Evolutionary conservation across 1,140 invertebrate genomes (phyloP), one percentile per base, ranked within the genome.

Genomic region (Drosophila oshimai): DNA sequence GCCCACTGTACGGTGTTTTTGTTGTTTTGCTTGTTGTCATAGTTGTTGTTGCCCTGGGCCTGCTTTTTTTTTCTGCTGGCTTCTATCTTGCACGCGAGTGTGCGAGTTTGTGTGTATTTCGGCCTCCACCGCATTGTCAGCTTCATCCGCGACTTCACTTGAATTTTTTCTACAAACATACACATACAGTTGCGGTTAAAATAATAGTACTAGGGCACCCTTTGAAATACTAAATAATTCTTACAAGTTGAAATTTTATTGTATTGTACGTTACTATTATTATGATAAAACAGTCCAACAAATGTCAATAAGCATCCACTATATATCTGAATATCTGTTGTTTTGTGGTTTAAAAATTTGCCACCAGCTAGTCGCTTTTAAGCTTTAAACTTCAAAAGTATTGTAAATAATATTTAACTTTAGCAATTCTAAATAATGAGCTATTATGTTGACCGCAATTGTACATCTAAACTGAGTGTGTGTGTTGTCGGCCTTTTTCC

Each of bases 61-160:
- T 72, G 69, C 45, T 79, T 49, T 54, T 70, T 37, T n/a, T n/a
- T n/a, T n/a, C n/a, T 65, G 65, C 47, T 73, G 55, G 70, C 68
- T 62, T 62, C 31, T 61, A 46, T 69, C 47, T 51, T 45, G 9
- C 28, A 39, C 44, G n/a, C n/a, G n/a, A 26, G 64, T 69, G 53
- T 67, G 37, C 33, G 24, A 64, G 17, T 46, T 36, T 33, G 42
- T 49, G 45, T 70, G 70, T 70, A 18, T 76, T 72, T 76, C 37
- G 57, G 79, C 74, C 75, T 75, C 72, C 81, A 87, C 67, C 55
- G 79, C 78, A 78, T 78, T 72, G 58, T 49, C 60, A 77, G 58
- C 68, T 79, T 67, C 64, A 79, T 79, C 55, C 50, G 79, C 55
- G 57, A 64, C 78, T 76, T 79, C 46, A 62, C 72, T 76, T 69